Evolutionary conservation across 2,888 invertebrate genomes (phyloP).

Genomic region (Esperia sulphurella): DNA sequence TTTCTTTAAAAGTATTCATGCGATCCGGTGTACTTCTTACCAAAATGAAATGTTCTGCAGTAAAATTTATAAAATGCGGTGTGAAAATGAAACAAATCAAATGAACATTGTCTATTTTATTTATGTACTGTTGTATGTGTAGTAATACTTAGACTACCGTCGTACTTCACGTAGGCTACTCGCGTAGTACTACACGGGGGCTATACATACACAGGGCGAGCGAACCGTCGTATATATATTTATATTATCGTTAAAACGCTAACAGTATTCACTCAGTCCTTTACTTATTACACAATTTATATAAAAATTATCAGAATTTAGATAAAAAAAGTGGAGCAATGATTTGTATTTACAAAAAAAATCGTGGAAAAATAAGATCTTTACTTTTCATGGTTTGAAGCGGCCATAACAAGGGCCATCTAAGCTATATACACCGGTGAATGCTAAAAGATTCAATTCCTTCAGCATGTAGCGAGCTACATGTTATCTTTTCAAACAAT

Average conservation of each 20-base stretch:
- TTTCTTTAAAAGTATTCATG: too few species aligned
- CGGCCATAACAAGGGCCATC: too few species aligned
- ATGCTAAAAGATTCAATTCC: too few species aligned
- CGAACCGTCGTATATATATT: slow-evolving; percentile 19
- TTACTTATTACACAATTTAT: slow-evolving; percentile 31
- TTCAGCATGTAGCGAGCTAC: too few species aligned
- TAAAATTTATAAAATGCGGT: neutral
- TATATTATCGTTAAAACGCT: slow-evolving; percentile 22
- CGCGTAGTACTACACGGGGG: slow-evolving; percentile 45
- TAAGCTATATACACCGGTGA: too few species aligned
- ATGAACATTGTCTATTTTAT: slow-evolving; percentile 76
- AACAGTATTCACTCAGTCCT: slow-evolving; percentile 48
- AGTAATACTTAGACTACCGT: slow-evolving; percentile 61
- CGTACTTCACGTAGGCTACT: slow-evolving; percentile 47
- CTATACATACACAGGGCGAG: slow-evolving; percentile 46
- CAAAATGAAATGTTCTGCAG: too few species aligned
- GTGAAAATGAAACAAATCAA: slow-evolving; percentile 44
- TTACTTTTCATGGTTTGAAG: neutral
- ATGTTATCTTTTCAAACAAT: too few species aligned
- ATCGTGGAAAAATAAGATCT: neutral
- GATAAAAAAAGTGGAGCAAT: neutral
- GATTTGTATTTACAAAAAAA: neutral
- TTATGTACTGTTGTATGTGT: slow-evolving; percentile 55
- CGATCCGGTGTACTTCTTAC: too few species aligned
- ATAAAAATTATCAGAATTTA: slow-evolving; percentile 2